Conservation (phyloP, 2,797 vertebrate species). For the Hydrolagus colliei region DNA sequence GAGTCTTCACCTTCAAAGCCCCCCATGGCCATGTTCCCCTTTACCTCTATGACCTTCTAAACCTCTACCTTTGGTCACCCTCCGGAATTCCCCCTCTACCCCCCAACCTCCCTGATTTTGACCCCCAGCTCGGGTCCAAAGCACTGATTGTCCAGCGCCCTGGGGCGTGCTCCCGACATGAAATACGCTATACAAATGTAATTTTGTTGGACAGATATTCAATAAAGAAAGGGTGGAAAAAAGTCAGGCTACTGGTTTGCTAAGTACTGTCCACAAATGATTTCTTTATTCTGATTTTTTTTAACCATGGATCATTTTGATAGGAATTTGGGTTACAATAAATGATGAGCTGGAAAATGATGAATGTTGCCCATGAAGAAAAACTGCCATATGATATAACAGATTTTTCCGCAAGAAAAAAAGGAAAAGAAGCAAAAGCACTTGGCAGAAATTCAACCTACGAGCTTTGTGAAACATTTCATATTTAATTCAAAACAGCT, state of each 20-base stretch:
- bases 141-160: no score
- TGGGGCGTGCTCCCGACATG: no score
- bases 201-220: neutral
- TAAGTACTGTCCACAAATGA: neutral
- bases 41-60: no score
- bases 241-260: neutral
- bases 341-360: neutral
- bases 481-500: neutral
- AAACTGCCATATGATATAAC: neutral
- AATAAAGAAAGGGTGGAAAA: no score
- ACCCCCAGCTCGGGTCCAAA: no score
- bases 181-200: no score
- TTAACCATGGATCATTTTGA: neutral
- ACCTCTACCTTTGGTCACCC: no score
- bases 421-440: no score
- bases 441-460: neutral
- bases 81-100: no score
- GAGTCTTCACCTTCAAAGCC: no score
- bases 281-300: neutral
- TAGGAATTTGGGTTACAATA: neutral
- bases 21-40: no score
- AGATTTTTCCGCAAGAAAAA: neutral
- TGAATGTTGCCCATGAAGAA: neutral
- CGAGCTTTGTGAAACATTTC: neutral
- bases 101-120: no score